Percentiles rank a stretch among this genome's conserved stretches.
Conservation (phyloP, 1,140 invertebrate genomes). For the Pentalonia nigronervosa region DNA sequence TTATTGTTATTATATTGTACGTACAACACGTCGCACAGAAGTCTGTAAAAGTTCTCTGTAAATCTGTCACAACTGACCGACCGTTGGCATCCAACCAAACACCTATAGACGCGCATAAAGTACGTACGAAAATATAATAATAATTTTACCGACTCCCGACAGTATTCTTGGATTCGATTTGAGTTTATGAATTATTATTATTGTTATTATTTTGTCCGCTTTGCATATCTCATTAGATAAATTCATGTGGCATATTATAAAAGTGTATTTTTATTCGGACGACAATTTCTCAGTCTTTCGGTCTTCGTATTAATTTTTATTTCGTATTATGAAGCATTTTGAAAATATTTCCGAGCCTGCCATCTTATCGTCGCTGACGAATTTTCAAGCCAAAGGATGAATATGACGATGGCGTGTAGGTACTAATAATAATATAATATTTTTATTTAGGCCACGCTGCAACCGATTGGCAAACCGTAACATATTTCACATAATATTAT, state of each 20-base stretch:
- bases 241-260: neutral
- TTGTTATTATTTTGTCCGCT: neutral
- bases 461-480: neutral
- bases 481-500: neutral
- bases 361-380: too few relatives aligned
- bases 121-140: neutral
- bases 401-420: neutral
- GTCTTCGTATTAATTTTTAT: neutral
- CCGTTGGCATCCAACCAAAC: neutral
- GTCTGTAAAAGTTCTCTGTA: neutral
- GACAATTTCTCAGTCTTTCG: neutral
- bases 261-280: neutral
- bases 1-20: too few relatives aligned
- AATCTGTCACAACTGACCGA: neutral
- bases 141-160: neutral
- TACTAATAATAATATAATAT: neutral
- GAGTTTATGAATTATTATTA: neutral
- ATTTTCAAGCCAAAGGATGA: neutral
- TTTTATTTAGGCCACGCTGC: neutral
- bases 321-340: neutral
- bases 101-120: neutral
- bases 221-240: neutral
- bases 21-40: neutral
- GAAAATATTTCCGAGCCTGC: neutral
- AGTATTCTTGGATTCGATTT: neutral